These are phyloP conservation scores for Torymus auratus DNA, from an alignment of 2,888 invertebrate species.

Conservation along the genomic window DNA sequence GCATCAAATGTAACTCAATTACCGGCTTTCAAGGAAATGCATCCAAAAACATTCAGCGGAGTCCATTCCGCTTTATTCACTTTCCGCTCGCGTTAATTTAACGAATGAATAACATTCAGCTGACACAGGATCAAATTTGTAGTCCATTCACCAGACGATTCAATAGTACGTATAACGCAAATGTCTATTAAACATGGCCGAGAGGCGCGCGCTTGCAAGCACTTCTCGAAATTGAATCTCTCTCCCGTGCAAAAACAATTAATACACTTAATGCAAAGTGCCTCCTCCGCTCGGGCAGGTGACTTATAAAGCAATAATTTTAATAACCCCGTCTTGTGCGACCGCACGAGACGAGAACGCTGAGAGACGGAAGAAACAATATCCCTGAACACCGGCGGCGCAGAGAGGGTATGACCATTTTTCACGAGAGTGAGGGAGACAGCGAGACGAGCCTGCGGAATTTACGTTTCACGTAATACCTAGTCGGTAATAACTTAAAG, in stretches of 20 bases:
- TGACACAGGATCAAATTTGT: not conserved
- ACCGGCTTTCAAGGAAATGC: too few relatives aligned
- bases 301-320: conserved; percentile 20
- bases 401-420: conserved; percentile 30
- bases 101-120: not conserved
- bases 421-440: conserved; percentile 18
- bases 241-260: conserved; percentile 30
- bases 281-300: not conserved
- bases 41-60: too few relatives aligned
- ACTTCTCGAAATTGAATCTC: conserved; percentile 37
- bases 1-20: too few relatives aligned
- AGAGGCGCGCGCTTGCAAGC: not conserved
- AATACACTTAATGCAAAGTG: conserved; percentile 33
- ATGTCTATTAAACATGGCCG: conserved; percentile 16
- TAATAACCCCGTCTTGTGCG: not conserved
- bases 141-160: not conserved
- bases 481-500: conserved; percentile 46
- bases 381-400: too few relatives aligned
- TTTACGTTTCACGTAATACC: conserved; percentile 50
- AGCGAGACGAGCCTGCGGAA: not conserved
- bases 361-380: not conserved
- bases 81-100: too few relatives aligned
- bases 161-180: not conserved
- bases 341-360: too few relatives aligned
- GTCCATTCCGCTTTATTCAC: too few relatives aligned